Base-by-base conservation (phyloP, 2,888 invertebrate genomes). In the Standfussiana lucernea region DNA sequence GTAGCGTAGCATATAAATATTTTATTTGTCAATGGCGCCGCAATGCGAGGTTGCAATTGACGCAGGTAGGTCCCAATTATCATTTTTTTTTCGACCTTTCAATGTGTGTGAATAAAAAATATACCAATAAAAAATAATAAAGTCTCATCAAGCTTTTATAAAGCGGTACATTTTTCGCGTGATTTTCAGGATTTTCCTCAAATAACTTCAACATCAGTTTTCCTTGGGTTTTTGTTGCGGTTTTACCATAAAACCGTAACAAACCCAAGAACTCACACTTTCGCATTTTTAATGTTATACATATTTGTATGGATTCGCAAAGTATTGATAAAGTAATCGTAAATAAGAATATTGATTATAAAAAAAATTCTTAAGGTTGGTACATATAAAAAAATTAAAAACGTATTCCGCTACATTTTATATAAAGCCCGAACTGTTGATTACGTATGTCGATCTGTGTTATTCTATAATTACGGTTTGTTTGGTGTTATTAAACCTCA, bases 31-130 rank as follows among this genome's bases (percentile, higher is more conserved):
- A 21, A 61, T 61, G 59, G 59, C 32, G 50, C 32, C 0, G n/a
- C 13, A 56, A 3, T 13, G 21, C 79, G 56, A 78, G 65, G 47
- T 79, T 71, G 65, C 32, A 47, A 18, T 78, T 78, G 78, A 78
- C 64, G 78, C 56, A 61, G 18, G 50, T 45, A 67, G 10, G 2
- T 21, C 18, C 15, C 15, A n/a, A 18, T 15, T 53, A 37, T 32
- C 42, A 47, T 18, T 2, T 61, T 18, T 59, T 37, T 59, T 42
- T 50, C 35, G 5, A 18, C 28, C 42, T 62, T 4, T 35, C 10
- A 56, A 56, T 10, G 32, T 21, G 10, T 61, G 61, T 61, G 61
- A 61, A 10, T 8, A 21, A 59, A 56, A 59, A 59, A 21, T 10
- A 32, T 10, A 59, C 18, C n/a, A n/a, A n/a, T n/a, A n/a, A n/a